Conservation (phyloP, 2,113 vertebrate species). For the Saccopteryx leptura region DNA sequence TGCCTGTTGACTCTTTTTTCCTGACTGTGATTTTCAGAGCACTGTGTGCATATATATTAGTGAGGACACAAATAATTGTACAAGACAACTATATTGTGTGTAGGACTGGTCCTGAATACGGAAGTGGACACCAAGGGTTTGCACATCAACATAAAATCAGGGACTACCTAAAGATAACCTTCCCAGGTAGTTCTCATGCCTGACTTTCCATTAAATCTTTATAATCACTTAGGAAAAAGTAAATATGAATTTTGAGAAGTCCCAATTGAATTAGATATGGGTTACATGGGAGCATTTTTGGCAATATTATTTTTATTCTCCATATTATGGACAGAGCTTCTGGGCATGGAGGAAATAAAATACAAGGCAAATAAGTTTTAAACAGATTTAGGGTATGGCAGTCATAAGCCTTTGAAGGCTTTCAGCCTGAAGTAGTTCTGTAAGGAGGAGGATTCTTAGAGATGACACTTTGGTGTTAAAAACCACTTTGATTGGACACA, state of each 20-base stretch:
- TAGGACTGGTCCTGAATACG: no score
- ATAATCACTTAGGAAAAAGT: slow-evolving; percentile 43
- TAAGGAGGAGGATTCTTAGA: background rate
- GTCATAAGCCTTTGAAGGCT: background rate
- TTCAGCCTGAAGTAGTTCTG: background rate
- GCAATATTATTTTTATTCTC: slow-evolving; percentile 10
- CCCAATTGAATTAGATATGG: background rate
- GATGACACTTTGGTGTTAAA: background rate
- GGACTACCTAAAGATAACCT: background rate
- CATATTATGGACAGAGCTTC: background rate
- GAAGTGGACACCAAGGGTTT: background rate
- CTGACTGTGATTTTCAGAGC: background rate
- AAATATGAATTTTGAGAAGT: slow-evolving; percentile 22
- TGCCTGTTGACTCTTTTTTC: background rate
- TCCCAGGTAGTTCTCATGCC: background rate
- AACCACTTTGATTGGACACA: background rate
- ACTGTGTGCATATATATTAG: background rate
- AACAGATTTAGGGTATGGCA: background rate
- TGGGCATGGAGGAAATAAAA: background rate
- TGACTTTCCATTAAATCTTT: background rate
- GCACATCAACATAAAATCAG: background rate
- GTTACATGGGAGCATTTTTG: background rate
- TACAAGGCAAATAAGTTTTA: background rate
- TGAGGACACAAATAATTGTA: background rate
- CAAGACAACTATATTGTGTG: background rate